Evolutionary conservation across 2,888 invertebrate species (phyloP), one percentile per base, ranked within the genome.

Genomic region (Gibbula magus): DNA sequence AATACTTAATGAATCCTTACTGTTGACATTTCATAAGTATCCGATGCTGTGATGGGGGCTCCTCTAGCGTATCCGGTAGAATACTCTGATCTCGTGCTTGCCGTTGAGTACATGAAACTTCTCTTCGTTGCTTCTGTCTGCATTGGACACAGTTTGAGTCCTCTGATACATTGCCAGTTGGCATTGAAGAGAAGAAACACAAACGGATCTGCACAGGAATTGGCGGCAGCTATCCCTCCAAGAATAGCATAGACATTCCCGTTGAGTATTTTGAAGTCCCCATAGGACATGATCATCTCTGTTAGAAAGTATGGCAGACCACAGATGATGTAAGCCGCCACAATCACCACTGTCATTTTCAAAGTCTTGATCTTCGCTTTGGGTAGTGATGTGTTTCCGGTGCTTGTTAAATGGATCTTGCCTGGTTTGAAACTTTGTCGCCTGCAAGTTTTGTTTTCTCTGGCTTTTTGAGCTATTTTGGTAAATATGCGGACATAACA

Each of bases 321-420:
- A 83, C 91, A 92, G n/a, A 91, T 76, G 74, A 92, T 87, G 84
- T 91, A 93, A n/a, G 89, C 87, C 1, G 87, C 75, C 7, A 92
- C 91, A n/a, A 93, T 92, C 7, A 92, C 91, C 51, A 92, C 84
- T 5, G 93, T 92, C 92, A 93, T 93, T 83, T 91, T 92, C 39
- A 93, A 83, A 2, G 92, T 93, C 82, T 93, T 93, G 18, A 91
- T 87, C 84, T 92, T 92, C 8, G 93, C 93, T 78, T 88, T 89
- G 16, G 92, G 91, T 29, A 93, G 86, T 0, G 92, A 91, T 32
- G 86, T 88, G 13, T 91, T 91, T 16, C 87, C 88, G 1, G 91
- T 91, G 81, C 90, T 89, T 80, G 91, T 91, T 16, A 92, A 86
- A 35, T 89, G 89, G 32, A 92, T 86, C 81, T 91, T 91, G 5